Percentiles rank a stretch among this genome's conserved stretches.
These are phyloP conservation scores for Melospiza melodia DNA, from an alignment of 2,113 vertebrate species.

Conservation along the genomic window DNA sequence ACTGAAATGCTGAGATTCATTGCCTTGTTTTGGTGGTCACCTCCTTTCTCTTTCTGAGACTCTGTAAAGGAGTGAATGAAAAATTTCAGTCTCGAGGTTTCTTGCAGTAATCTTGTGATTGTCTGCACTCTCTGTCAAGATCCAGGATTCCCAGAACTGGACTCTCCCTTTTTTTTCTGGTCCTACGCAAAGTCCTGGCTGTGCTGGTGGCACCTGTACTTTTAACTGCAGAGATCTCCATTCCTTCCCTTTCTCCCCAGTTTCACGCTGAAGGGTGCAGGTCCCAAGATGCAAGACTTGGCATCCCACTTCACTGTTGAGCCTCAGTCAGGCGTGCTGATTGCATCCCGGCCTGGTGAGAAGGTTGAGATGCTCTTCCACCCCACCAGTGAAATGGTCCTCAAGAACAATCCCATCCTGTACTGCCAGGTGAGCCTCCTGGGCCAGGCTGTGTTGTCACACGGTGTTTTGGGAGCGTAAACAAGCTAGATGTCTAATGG, in stretches of 20 bases:
- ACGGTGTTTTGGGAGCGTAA: fast-evolving
- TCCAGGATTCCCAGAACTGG: not conserved
- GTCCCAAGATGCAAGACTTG: constrained; percentile 37
- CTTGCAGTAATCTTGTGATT: fast-evolving
- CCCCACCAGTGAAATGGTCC: not conserved
- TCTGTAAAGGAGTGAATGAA: not conserved
- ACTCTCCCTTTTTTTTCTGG: not conserved
- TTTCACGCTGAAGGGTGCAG: constrained; percentile 73
- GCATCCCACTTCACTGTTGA: constrained; percentile 77
- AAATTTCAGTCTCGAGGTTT: fast-evolving
- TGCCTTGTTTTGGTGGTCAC: not conserved
- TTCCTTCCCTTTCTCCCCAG: constrained; percentile 63
- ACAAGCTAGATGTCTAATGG: not conserved
- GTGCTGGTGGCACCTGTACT: not conserved
- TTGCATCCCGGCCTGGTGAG: constrained; percentile 61
- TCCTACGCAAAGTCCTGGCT: not conserved
- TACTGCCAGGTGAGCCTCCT: constrained; percentile 80
- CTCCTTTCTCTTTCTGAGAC: not conserved
- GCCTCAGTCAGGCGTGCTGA: constrained; percentile 78
- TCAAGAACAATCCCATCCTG: constrained; percentile 76
- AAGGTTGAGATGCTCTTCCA: constrained; percentile 79
- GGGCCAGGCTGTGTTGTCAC: not conserved
- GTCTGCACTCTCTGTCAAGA: not conserved
- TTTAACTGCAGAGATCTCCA: not conserved
- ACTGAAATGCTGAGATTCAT: not conserved